phyloP scores from a whole-genome alignment of 2,797 vertebrate species.

The Hyperoplus immaculatus region DNA sequence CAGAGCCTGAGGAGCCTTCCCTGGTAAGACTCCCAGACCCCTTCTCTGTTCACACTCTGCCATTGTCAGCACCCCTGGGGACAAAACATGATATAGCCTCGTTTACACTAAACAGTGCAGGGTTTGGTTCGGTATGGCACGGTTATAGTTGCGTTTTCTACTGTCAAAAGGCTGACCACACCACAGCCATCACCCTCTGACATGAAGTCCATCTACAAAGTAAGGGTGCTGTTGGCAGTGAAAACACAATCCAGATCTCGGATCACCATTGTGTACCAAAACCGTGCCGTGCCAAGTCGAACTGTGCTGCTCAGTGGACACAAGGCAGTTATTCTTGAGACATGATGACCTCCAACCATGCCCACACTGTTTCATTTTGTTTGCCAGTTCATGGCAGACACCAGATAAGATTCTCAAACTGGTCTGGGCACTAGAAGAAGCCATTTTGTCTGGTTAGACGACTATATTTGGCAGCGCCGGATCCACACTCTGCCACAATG shows the following conservation, averaged over 20 bases:
- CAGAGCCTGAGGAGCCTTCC: constrained; percentile 98
- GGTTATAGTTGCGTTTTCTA: too few relatives aligned
- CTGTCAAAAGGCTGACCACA: too few relatives aligned
- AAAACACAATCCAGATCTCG: too few relatives aligned
- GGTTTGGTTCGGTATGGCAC: too few relatives aligned
- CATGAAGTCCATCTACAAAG: too few relatives aligned
- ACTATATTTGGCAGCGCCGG: constrained; percentile 23
- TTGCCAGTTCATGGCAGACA: constrained; percentile 54
- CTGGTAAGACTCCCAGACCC: constrained; percentile 91
- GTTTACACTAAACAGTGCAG: too few relatives aligned
- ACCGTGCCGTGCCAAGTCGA: too few relatives aligned
- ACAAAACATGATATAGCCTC: constrained; percentile 1
- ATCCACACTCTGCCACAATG: constrained; percentile 34
- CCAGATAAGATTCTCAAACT: constrained; percentile 61
- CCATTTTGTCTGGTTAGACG: constrained; percentile 47
- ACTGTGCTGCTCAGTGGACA: too few relatives aligned
- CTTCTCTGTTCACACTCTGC: constrained; percentile 35
- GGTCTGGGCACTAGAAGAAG: constrained; percentile 18
- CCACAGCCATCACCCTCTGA: too few relatives aligned
- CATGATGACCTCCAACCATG: constrained; percentile 77
- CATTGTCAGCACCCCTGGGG: constrained; percentile 24
- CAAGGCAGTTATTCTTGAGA: constrained; percentile 6
- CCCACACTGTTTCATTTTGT: constrained; percentile 8
- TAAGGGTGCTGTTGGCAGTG: too few relatives aligned
- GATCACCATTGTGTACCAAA: too few relatives aligned